Evolutionary conservation across 2,888 invertebrate genomes (phyloP), one percentile per base, ranked within the genome.

Genomic region (Cinara cedri): DNA sequence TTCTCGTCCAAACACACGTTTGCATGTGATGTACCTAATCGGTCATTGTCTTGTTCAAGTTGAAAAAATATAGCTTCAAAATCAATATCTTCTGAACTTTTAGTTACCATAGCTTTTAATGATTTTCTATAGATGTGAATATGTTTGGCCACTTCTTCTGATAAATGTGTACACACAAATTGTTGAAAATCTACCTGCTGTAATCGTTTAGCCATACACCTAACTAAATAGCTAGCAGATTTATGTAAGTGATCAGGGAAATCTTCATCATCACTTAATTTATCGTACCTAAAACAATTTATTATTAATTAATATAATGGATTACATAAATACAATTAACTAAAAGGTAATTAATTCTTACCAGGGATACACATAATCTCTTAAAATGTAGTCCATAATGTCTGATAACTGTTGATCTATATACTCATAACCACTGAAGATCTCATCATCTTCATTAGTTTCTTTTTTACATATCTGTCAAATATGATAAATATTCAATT

Each of bases 161-260:
- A 95, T 81, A 96, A 88, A 82, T 91, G 89, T 49, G 93, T 93
- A 24, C 96, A 95, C 81, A 96, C 88, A 84, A 94, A 92, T 54
- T 94, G 92, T 83, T 95, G 92, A 94, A 96, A 95, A 86, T 97
- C 95, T 16, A 96, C 92, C 85, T 93, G 91, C 88, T 95, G 95
- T 65, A 94, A 91, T 92, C 91, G 90, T 85, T 90, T 91, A 81
- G 92, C 90, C 85, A 93, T 89, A 85, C 90, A 90, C 76, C 91
- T 90, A 71, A 91, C 89, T 82, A 91, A 88, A 83, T 91, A 90
- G 85, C 93, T 91, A 83, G 91, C 91, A 83, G 91, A 89, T 83
- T 89, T 88, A 84, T 90, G 89, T 51, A 93, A 89, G 82, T 90
- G 88, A 85, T 91, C 88, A 51, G 91, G 88, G 84, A 95, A 92